Base-by-base conservation (phyloP, 2,797 vertebrate genomes). In the Vespertilio murinus region DNA sequence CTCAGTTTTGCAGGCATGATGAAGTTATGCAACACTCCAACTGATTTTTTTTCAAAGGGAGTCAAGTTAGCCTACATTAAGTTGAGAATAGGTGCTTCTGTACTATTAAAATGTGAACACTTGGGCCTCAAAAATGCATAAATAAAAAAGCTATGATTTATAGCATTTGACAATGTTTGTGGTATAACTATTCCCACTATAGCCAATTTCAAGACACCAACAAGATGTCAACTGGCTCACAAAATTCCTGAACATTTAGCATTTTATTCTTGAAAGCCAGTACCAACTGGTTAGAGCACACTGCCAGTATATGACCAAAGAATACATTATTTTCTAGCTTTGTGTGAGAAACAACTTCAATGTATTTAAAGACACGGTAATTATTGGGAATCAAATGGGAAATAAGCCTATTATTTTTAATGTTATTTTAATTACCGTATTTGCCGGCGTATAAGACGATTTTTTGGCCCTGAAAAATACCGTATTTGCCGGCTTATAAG, bases 41-140 rank as follows among this genome's bases (percentile, higher is more conserved):
- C 40, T 81, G 79, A 94, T 47, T 85, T 88, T 73, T 71, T 75
- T 59, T 91, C 54, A 88, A 69, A 88, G 25, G 10, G 28, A 83
- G 59, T 86, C 33, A 84, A 65, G 33, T 95, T 95, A 93, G 33
- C 7, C 30, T 77, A 65, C 33, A 69, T 81, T 85, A 81, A 82
- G 38, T 70, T 90, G 80, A 93, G 64, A 93, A 83, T n/a, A 71
- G 65, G 70, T 7, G 45, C 28, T 82, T 35, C 54, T 85, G 28
- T 90, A 75, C 18, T 89, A 83, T 92, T 73, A 94, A 89, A 91
- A 74, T 78, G 77, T 92, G 65, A 94, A 89, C 42, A 93, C 5
- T n/a, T 67, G 17, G 4, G 23, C 84, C n/a, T 93, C 47, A 88
- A 90, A 87, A 69, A 54, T 61, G 67, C 64, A 54, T 88, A 71